These are phyloP conservation scores for Cerceris ruficornis DNA, from an alignment of 2,888 invertebrate species.

Conservation along the genomic window DNA sequence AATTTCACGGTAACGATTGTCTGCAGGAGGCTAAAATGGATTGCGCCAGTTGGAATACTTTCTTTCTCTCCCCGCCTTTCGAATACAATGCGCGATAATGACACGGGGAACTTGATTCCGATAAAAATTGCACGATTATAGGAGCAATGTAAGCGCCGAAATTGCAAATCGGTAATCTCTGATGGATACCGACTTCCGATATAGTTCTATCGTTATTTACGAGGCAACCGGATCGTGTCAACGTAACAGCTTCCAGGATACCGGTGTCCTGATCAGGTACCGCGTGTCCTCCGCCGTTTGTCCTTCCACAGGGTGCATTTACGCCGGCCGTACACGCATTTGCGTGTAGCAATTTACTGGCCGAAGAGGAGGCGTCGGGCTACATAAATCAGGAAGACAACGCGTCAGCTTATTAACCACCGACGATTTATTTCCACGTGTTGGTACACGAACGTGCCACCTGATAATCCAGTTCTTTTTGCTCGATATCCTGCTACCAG, in stretches of 20 bases:
- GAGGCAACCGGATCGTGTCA: slow-evolving; percentile 52
- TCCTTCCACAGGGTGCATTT: slow-evolving; percentile 54
- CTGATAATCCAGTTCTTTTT: slow-evolving; percentile 14
- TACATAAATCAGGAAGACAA: slow-evolving; percentile 71
- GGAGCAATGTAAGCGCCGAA: too few species aligned
- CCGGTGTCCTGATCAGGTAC: slow-evolving; percentile 55
- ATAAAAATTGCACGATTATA: too few species aligned
- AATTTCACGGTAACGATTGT: slow-evolving; percentile 49
- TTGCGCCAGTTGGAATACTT: slow-evolving; percentile 7
- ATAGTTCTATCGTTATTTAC: slow-evolving; percentile 58
- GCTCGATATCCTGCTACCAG: slow-evolving; percentile 6
- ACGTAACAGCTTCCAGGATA: slow-evolving; percentile 59
- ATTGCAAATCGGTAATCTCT: too few species aligned
- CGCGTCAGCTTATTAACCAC: slow-evolving; percentile 70
- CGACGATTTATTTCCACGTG: slow-evolving; percentile 55
- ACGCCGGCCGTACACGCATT: slow-evolving; percentile 49
- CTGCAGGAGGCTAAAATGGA: slow-evolving; percentile 26
- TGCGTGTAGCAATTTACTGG: slow-evolving; percentile 62
- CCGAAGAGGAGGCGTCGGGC: slow-evolving; percentile 62
- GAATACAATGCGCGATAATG: too few species aligned
- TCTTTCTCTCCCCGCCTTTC: not conserved
- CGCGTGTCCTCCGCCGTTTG: slow-evolving; percentile 44
- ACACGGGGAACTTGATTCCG: too few species aligned
- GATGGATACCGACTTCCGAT: slow-evolving; percentile 32
- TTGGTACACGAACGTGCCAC: slow-evolving; percentile 39